These are phyloP conservation scores for Thripadectes ignobilis DNA, from an alignment of 2,797 vertebrate species.

Conservation along the genomic window DNA sequence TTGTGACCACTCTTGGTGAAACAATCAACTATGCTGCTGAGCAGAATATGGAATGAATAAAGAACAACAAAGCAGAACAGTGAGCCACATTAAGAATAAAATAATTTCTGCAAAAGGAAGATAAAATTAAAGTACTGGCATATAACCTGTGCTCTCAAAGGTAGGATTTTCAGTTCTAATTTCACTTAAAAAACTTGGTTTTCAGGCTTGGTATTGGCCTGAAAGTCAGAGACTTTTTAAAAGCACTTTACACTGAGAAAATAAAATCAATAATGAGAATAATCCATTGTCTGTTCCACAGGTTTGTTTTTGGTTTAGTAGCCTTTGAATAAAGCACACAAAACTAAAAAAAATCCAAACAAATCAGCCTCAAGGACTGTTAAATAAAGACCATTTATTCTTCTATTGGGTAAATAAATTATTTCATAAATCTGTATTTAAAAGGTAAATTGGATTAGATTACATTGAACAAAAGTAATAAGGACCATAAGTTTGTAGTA, in stretches of 20 bases:
- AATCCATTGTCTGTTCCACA: neutral
- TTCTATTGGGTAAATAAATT: neutral
- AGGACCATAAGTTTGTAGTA: neutral
- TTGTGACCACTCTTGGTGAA: slow-evolving; percentile 37
- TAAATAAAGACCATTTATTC: neutral
- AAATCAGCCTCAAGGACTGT: neutral
- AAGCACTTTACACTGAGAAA: neutral
- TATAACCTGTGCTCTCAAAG: neutral
- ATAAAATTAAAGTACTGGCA: neutral
- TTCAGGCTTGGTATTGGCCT: neutral
- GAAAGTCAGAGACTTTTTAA: neutral
- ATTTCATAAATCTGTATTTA: neutral
- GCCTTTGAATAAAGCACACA: neutral
- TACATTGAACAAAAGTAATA: neutral
- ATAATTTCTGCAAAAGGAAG: neutral
- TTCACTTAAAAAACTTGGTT: neutral
- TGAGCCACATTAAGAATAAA: neutral
- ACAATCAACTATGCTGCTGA: slow-evolving; percentile 17
- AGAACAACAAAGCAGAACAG: neutral
- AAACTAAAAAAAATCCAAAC: neutral
- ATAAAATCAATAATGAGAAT: neutral
- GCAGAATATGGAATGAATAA: neutral
- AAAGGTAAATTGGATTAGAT: neutral
- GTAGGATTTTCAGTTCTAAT: neutral
- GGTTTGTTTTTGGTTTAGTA: neutral